These are phyloP conservation scores for Drosophila simulans DNA, from an alignment of 1,140 invertebrate species.

Conservation along the genomic window DNA sequence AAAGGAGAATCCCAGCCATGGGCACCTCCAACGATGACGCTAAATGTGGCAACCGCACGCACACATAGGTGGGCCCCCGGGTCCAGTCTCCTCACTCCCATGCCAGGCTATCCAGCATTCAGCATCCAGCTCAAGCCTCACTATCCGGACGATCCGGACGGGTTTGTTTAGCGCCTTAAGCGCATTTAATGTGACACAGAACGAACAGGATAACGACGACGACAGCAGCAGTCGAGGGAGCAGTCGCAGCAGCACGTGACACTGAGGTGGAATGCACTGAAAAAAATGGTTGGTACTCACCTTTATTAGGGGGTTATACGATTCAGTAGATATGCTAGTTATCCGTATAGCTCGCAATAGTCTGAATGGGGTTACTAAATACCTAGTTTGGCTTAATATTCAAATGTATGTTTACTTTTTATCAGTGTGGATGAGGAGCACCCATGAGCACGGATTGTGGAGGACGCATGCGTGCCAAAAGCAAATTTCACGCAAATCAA, in stretches of 20 bases:
- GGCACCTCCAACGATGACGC: conserved; percentile 78
- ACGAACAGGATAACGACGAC: conserved; percentile 83
- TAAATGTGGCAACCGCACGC: conserved; percentile 77
- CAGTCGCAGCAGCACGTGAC: conserved; percentile 69
- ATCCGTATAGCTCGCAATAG: no score
- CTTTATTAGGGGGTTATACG: no score
- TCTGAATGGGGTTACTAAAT: no score
- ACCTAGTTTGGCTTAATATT: no score
- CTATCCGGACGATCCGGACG: conserved; percentile 26
- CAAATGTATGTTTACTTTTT: background rate
- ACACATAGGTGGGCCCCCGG: conserved; percentile 69
- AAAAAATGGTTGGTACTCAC: background rate
- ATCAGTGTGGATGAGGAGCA: conserved; percentile 15
- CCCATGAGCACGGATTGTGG: conserved; percentile 24
- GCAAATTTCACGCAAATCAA: conserved; percentile 85
- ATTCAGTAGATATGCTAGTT: no score
- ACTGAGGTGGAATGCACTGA: conserved; percentile 48
- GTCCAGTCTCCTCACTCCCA: conserved; percentile 1
- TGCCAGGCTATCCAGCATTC: background rate
- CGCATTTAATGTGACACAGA: conserved; percentile 83
- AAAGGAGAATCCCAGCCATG: conserved; percentile 17
- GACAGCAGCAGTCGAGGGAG: conserved; percentile 46
- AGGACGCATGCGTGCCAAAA: conserved; percentile 83
- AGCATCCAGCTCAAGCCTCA: background rate
- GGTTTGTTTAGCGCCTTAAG: conserved; percentile 83